phyloP scores from a whole-genome alignment of 2,797 vertebrate species.

The Cuniculus paca region DNA sequence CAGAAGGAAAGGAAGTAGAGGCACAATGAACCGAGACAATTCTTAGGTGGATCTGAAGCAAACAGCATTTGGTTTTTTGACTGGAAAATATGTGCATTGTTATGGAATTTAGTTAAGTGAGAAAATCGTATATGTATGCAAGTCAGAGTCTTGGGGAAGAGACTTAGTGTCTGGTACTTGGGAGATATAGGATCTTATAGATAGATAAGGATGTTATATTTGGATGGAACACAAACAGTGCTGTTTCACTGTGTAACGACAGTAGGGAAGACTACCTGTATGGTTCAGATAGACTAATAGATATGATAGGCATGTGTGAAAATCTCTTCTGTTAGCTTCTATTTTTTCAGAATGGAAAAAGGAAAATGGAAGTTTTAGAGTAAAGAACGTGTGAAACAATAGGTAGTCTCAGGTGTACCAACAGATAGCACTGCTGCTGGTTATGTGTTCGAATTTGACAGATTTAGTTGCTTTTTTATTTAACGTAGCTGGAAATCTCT shows the following conservation, averaged over 20 bases:
- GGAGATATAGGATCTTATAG: background rate
- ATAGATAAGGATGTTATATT: background rate
- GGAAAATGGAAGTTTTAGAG: background rate
- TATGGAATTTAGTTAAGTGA: background rate
- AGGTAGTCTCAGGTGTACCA: background rate
- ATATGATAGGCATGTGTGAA: background rate
- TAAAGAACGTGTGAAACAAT: background rate
- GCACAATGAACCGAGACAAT: background rate
- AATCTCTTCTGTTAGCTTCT: background rate
- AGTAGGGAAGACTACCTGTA: background rate
- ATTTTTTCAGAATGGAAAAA: background rate
- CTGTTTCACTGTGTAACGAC: background rate
- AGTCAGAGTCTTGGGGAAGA: background rate
- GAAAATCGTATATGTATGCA: background rate
- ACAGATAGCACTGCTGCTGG: background rate
- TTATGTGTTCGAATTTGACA: background rate
- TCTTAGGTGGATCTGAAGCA: background rate
- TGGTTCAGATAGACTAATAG: background rate
- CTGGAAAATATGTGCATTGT: background rate
- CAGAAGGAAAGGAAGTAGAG: background rate
- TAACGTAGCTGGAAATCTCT: background rate
- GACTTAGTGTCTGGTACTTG: background rate
- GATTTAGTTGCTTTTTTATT: background rate
- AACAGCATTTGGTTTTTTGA: background rate
- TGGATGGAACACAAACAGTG: background rate